Evolutionary conservation across 2,888 invertebrate genomes (phyloP).

Genomic region (Hirtodrosophila trivittata): DNA sequence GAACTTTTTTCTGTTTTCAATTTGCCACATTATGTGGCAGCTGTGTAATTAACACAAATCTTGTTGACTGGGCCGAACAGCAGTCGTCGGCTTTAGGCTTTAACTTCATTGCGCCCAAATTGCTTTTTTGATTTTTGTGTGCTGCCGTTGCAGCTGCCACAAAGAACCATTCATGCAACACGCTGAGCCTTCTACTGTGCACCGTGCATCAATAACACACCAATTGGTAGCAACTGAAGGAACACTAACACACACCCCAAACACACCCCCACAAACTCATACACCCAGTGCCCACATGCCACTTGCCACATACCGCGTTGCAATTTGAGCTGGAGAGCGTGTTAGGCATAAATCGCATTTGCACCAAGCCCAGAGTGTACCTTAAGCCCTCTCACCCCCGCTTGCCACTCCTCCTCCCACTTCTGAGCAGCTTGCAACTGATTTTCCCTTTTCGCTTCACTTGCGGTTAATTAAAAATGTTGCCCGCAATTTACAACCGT

Average conservation of each 20-base stretch:
- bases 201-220: too few relatives aligned
- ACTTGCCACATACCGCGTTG: background rate
- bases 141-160: slow-evolving; percentile 13
- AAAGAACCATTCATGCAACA: background rate
- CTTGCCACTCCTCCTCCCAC: slow-evolving; percentile 1
- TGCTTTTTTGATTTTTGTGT: slow-evolving; percentile 27
- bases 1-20: slow-evolving; percentile 1
- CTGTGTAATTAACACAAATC: slow-evolving; percentile 42
- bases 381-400: slow-evolving; percentile 45
- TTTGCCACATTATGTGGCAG: slow-evolving; percentile 24
- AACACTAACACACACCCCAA: too few relatives aligned
- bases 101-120: slow-evolving; percentile 35
- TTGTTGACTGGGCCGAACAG: slow-evolving; percentile 33
- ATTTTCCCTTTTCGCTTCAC: background rate
- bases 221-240: too few relatives aligned
- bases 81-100: slow-evolving; percentile 5
- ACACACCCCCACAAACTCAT: background rate
- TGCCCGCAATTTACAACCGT: slow-evolving; percentile 34
- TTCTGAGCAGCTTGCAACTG: background rate
- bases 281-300: background rate
- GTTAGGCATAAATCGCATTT: background rate
- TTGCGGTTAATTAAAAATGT: slow-evolving; percentile 67
- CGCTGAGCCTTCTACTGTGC: too few relatives aligned
- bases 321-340: background rate
- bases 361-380: slow-evolving; percentile 11